A percentile compares a stretch with the other conserved stretches of the same genome.
phyloP scores from a whole-genome alignment of 1,140 invertebrate species.

The Drosophila rhopaloa region DNA sequence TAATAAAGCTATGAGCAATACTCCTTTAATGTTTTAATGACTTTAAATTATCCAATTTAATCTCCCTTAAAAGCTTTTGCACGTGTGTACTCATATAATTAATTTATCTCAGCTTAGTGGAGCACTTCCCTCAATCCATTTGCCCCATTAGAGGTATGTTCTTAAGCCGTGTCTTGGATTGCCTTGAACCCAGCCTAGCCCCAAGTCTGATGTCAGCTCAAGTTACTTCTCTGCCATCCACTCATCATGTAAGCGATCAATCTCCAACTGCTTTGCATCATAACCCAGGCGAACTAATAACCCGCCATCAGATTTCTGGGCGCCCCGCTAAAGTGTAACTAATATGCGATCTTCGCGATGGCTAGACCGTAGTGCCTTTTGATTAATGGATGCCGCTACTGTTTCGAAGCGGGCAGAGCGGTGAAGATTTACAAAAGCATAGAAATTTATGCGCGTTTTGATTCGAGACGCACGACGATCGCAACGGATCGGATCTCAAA shows the following conservation, averaged over 20 bases:
- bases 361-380: slow-evolving; percentile 58
- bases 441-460: slow-evolving; percentile 67
- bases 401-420: slow-evolving; percentile 38
- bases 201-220: slow-evolving; percentile 17
- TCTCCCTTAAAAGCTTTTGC: slow-evolving; percentile 4
- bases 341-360: slow-evolving; percentile 54
- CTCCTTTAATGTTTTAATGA: no score
- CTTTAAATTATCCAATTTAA: neutral
- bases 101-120: slow-evolving; percentile 20
- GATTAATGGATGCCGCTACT: slow-evolving; percentile 78
- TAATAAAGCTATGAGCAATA: no score
- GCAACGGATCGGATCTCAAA: slow-evolving; percentile 20
- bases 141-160: slow-evolving; percentile 6
- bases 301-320: slow-evolving; percentile 40
- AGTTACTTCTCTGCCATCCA: slow-evolving; percentile 9
- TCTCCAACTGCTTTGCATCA: slow-evolving; percentile 54
- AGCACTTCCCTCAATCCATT: slow-evolving; percentile 24
- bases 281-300: slow-evolving; percentile 47
- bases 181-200: slow-evolving; percentile 37
- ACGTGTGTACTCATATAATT: neutral
- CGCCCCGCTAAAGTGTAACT: slow-evolving; percentile 64
- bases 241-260: slow-evolving; percentile 42
- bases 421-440: slow-evolving; percentile 37
- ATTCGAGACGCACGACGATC: slow-evolving; percentile 61
- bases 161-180: slow-evolving; percentile 4